Evolutionary conservation across 2,888 invertebrate genomes (phyloP), one percentile per base, ranked within the genome.

Genomic region (Trissoscelio sp.): DNA sequence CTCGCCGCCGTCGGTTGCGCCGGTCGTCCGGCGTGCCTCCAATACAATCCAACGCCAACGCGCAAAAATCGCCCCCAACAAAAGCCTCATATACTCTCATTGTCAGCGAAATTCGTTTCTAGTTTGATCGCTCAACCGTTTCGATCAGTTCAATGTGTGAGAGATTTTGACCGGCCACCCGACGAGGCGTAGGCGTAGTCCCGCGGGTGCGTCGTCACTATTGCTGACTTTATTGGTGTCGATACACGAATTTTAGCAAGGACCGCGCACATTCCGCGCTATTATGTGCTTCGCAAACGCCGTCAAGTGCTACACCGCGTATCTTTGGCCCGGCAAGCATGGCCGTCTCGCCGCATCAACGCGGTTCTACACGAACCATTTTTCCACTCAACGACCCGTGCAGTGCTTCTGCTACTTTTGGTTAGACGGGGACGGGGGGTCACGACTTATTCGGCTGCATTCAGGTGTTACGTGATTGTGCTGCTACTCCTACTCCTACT

Each of bases 1-100:
- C 86, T 86, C 86, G 84, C 84, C 86, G 84, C 85, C 86, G 86
- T 84, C 88, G 84, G 83, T 79, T 83, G 85, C 87, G 86, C 88
- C 87, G 87, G 88, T 85, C 67, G 85, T 84, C 88, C 88, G 87
- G 88, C 87, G 86, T 87, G 88, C 72, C 74, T 70, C 31, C 58
- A 24, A 48, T 31, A 28, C 24, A 74, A 74, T n/a, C 48, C 20
- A 37, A 44, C 44, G 57, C 51, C 51, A 20, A 31, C 60, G 55
- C 62, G 55, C 22, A 28, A 72, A 70, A 57, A 31, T 64, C 44
- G 39, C 11, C 48, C 18, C 44, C 9, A 18, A 18, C 44, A n/a
- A n/a, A n/a, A n/a, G n/a, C n/a, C n/a, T n/a, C n/a, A n/a, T n/a
- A n/a, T n/a, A n/a, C n/a, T n/a, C n/a, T n/a, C n/a, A n/a, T n/a